phyloP scores from a whole-genome alignment of 2,888 invertebrate species.

The Scaptomyza tumidula region DNA sequence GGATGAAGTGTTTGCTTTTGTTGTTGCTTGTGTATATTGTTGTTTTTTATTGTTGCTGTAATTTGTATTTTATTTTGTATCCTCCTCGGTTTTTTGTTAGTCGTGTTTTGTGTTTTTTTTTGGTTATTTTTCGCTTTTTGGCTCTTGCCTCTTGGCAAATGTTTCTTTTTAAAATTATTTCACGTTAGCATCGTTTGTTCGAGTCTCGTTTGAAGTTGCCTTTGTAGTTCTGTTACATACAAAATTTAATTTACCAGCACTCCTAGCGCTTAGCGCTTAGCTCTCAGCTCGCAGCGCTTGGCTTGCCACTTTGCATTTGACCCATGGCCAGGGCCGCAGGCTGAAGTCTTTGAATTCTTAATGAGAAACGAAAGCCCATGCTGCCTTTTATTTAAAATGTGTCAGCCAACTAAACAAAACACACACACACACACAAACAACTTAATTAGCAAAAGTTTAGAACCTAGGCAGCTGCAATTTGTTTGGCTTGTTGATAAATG shows the following conservation, averaged over 20 bases:
- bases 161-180: constrained; percentile 67
- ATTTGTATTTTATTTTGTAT: constrained; percentile 66
- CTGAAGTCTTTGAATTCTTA: constrained; percentile 15
- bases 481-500: constrained; percentile 17
- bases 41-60: constrained; percentile 53
- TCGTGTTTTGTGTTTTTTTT: constrained; percentile 10
- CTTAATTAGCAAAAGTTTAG: constrained; percentile 51
- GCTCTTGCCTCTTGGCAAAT: constrained; percentile 64
- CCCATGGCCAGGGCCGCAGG: constrained; percentile 26
- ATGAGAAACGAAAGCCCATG: constrained; percentile 4
- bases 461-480: constrained; percentile 16
- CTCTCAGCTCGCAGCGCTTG: constrained; percentile 1
- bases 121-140: constrained; percentile 37
- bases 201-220: constrained; percentile 63
- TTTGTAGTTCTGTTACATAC: constrained; percentile 55
- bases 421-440: constrained; percentile 6
- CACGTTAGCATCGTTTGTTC: constrained; percentile 49
- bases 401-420: constrained; percentile 20
- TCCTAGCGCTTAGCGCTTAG: constrained; percentile 1
- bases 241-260: constrained; percentile 58
- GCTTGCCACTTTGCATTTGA: constrained; percentile 42
- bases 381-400: constrained; percentile 8
- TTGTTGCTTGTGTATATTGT: constrained; percentile 18
- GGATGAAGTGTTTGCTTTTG: constrained; percentile 24
- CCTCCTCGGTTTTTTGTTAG: constrained; percentile 4